phyloP scores from a whole-genome alignment of 1,140 invertebrate genomes.

The Pseudomyrmex sp. region DNA sequence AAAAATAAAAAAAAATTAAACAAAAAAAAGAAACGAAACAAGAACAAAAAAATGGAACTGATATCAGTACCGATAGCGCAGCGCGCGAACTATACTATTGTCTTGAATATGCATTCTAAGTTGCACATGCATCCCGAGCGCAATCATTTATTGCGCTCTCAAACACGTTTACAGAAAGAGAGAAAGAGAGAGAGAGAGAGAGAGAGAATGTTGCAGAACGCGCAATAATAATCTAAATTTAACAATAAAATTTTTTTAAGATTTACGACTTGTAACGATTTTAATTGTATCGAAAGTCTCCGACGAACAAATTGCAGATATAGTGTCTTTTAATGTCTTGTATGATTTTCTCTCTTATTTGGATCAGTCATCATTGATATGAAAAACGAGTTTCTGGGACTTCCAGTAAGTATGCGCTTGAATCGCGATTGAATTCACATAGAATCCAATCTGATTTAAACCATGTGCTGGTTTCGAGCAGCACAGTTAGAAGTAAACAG shows the following conservation, averaged over 20 bases:
- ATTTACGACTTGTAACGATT: no score
- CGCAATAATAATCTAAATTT: background rate
- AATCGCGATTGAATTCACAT: constrained; percentile 15
- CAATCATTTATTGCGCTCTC: background rate
- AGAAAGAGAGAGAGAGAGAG: no score
- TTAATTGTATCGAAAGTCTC: background rate
- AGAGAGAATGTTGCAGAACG: background rate
- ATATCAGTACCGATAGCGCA: background rate
- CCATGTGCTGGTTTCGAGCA: background rate
- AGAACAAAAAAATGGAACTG: background rate
- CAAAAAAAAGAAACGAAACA: background rate
- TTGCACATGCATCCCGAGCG: background rate
- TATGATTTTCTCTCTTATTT: no score
- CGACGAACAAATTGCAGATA: no score
- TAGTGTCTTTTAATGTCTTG: no score
- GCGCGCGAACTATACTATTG: background rate
- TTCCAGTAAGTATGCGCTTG: background rate
- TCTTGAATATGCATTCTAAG: background rate
- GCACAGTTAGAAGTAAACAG: constrained; percentile 6
- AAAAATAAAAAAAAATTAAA: no score
- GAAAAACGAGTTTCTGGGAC: background rate
- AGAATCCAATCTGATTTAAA: constrained; percentile 21
- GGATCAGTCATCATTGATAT: background rate
- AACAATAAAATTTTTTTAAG: no score
- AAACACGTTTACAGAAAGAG: background rate